These are phyloP conservation scores for Beris morrisii DNA, from an alignment of 2,888 invertebrate genomes.

Conservation along the genomic window DNA sequence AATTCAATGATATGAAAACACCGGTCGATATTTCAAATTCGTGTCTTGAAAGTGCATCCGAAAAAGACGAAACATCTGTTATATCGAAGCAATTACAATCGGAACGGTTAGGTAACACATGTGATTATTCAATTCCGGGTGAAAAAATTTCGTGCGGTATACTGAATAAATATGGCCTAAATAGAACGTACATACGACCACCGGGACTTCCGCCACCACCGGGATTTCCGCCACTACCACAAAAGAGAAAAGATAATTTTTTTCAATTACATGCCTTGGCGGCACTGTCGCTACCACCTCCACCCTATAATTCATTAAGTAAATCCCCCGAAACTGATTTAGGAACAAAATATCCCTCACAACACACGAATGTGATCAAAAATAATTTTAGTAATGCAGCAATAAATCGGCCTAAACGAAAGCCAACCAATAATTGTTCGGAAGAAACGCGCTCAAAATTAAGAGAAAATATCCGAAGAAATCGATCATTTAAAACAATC, in stretches of 20 bases:
- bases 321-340: constrained; percentile 20
- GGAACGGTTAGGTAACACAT: constrained; percentile 23
- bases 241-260: constrained; percentile 32
- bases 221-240: constrained; percentile 35
- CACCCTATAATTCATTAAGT: constrained; percentile 18
- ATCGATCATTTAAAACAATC: constrained; percentile 42
- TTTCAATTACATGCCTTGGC: constrained; percentile 34
- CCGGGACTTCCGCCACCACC: constrained; percentile 36
- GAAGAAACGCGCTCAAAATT: constrained; percentile 39
- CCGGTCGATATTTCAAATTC: constrained; percentile 4
- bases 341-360: constrained; percentile 27
- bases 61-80: constrained; percentile 24
- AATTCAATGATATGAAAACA: not conserved
- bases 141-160: constrained; percentile 30
- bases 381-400: constrained; percentile 32
- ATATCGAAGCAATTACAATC: constrained; percentile 31
- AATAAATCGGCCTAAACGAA: constrained; percentile 36
- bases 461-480: constrained; percentile 41
- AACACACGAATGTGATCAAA: constrained; percentile 20
- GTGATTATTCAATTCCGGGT: constrained; percentile 20
- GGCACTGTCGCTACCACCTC: constrained; percentile 32
- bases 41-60: constrained; percentile 12
- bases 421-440: constrained; percentile 28
- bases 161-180: constrained; percentile 38
- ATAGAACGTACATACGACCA: constrained; percentile 29